Evolutionary conservation across 2,888 invertebrate species (phyloP), one percentile per base, ranked within the genome.

Genomic region (Drosophila setosimentum): DNA sequence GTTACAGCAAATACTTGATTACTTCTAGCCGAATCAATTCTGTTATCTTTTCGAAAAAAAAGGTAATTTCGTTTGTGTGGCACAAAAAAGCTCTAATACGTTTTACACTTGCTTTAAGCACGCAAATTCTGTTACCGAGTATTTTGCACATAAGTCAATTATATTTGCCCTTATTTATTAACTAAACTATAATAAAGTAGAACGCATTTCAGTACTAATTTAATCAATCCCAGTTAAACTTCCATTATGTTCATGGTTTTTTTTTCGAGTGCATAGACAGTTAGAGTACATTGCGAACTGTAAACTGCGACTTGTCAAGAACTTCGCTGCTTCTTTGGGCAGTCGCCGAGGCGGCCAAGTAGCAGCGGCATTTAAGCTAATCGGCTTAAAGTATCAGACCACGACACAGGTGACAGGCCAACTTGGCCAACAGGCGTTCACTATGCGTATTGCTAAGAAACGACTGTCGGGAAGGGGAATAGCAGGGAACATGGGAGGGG

Each of bases 311-410:
- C 10, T 32, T 70, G 72, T 32, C 73, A 59, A 65, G 61, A 69
- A 70, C 54, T 50, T 70, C 18, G 59, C 59, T n/a, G 55, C n/a
- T 4, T 29, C 35, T n/a, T 51, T 30, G 54, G 45, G 21, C 63
- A 68, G 53, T 42, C 37, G 64, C 13, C 16, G 51, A 63, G 74
- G 79, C 67, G 72, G 61, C 69, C 73, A 76, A 69, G 80, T 74
- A 68, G 80, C 77, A 68, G 54, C 66, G 75, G 80, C 85, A 85
- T 89, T 89, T 82, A 78, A 85, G 83, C 73, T 91, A 89, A 89
- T 89, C 90, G 90, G 89, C 90, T 89, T 89, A 89, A 79, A 85
- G 89, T 85, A 83, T 90, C 89, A 89, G 77, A 70, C 62, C 45
- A 33, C 24, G 68, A 68, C 68, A 59, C 89, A 91, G 90, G 89